Evolutionary conservation across 2,888 invertebrate species (phyloP).

Genomic region (Sinelater perroti): DNA sequence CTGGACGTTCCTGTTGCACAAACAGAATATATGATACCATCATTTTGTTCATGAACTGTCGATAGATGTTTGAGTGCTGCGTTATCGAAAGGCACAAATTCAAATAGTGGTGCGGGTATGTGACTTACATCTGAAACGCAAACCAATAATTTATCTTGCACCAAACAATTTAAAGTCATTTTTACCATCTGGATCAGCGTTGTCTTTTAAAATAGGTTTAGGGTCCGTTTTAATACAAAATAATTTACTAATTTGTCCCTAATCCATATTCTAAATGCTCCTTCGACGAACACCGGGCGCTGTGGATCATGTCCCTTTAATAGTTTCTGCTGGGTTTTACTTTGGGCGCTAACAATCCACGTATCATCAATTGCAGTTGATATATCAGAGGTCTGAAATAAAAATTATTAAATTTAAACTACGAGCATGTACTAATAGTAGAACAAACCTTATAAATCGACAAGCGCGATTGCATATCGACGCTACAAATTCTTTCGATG

Average conservation of each 20-base stretch:
- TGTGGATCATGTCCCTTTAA: constrained; percentile 69
- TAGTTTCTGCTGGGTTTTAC: constrained; percentile 76
- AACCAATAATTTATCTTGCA: too few relatives aligned
- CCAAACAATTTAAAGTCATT: constrained; percentile 1
- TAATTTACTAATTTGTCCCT: constrained; percentile 79
- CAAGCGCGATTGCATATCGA: constrained; percentile 77
- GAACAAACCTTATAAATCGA: constrained; percentile 68
- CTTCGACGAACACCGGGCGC: constrained; percentile 82
- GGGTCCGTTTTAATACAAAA: constrained; percentile 81
- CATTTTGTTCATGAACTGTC: constrained; percentile 90
- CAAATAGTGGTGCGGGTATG: constrained; percentile 66
- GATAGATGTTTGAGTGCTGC: constrained; percentile 61
- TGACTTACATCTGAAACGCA: constrained; percentile 84
- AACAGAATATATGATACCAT: constrained; percentile 86
- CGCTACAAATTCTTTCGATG: constrained; percentile 81
- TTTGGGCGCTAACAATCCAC: constrained; percentile 91
- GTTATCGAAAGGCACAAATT: constrained; percentile 61
- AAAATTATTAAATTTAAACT: too few relatives aligned
- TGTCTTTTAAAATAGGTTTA: constrained; percentile 60
- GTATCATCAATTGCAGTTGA: constrained; percentile 84
- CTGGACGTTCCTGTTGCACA: constrained; percentile 93
- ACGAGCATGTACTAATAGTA: neutral
- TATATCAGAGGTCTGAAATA: constrained; percentile 71
- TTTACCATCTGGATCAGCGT: constrained; percentile 74
- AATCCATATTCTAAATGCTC: constrained; percentile 83